Conservation (phyloP, 2,888 invertebrate species). For the Osmoderma eremita region DNA sequence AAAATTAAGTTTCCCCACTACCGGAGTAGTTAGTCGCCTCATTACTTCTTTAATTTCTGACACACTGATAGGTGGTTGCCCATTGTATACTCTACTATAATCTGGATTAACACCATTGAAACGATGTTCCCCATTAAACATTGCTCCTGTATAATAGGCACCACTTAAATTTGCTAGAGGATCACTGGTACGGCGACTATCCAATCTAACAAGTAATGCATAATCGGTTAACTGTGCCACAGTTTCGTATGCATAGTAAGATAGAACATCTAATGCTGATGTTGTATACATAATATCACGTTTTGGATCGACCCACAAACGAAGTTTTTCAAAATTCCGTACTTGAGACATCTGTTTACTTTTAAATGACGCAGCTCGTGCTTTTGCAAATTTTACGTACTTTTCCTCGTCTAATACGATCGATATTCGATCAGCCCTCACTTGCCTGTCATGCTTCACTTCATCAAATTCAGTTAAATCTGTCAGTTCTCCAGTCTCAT, state of each 20-base stretch:
- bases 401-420: slow-evolving; percentile 67
- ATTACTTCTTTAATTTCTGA: slow-evolving; percentile 86
- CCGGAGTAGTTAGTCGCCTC: slow-evolving; percentile 75
- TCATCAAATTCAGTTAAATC: slow-evolving; percentile 67
- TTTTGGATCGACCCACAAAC: slow-evolving; percentile 72
- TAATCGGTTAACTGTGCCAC: slow-evolving; percentile 89
- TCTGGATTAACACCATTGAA: slow-evolving; percentile 61
- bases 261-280: slow-evolving; percentile 79
- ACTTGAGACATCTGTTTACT: slow-evolving; percentile 54
- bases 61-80: slow-evolving; percentile 78
- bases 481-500: slow-evolving; percentile 69
- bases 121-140: slow-evolving; percentile 68
- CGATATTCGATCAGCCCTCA: slow-evolving; percentile 72
- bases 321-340: slow-evolving; percentile 65
- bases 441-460: slow-evolving; percentile 69
- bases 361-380: slow-evolving; percentile 79
- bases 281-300: slow-evolving; percentile 71
- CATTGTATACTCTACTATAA: slow-evolving; percentile 70
- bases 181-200: slow-evolving; percentile 76
- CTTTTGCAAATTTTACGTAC: slow-evolving; percentile 83
- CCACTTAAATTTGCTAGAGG: slow-evolving; percentile 76
- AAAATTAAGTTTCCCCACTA: slow-evolving; percentile 65
- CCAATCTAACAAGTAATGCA: slow-evolving; percentile 82
- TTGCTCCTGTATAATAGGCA: slow-evolving; percentile 71
- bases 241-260: slow-evolving; percentile 89